A percentile compares a stretch with the other conserved stretches of the same genome.
phyloP scores from a whole-genome alignment of 2,888 invertebrate species.

The Mellilla xanthometata region DNA sequence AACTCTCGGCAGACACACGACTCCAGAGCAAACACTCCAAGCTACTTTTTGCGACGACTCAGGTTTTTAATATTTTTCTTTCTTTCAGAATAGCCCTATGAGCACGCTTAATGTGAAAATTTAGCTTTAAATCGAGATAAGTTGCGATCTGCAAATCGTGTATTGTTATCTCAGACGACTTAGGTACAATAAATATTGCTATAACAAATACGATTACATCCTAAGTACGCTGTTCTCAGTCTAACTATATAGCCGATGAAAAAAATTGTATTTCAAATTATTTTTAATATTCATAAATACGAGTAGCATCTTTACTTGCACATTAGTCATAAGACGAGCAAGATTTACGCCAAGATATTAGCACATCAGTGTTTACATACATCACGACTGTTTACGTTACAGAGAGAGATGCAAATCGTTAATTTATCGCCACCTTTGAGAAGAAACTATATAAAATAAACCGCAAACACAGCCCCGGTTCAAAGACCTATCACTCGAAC shows the following conservation, averaged over 20 bases:
- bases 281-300: constrained; percentile 1
- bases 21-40: constrained; percentile 51
- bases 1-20: constrained; percentile 54
- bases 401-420: constrained; percentile 75
- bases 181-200: too few species aligned
- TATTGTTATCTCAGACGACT: too few species aligned
- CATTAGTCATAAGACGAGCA: constrained; percentile 33
- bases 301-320: constrained; percentile 19
- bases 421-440: constrained; percentile 78
- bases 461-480: constrained; percentile 71
- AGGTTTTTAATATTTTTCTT: constrained; percentile 40
- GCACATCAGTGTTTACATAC: constrained; percentile 63
- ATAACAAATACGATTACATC: too few species aligned
- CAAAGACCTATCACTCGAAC: constrained; percentile 76
- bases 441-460: constrained; percentile 74
- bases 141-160: too few species aligned
- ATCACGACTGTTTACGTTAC: constrained; percentile 66
- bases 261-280: too few species aligned
- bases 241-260: too few species aligned
- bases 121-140: too few species aligned
- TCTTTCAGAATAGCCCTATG: constrained; percentile 23
- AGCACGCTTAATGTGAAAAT: too few species aligned
- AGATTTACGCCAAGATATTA: constrained; percentile 54
- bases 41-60: constrained; percentile 52
- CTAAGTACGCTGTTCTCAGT: too few species aligned